Evolutionary conservation across 2,888 invertebrate species (phyloP).

Genomic region (Drosophila mulleri): DNA sequence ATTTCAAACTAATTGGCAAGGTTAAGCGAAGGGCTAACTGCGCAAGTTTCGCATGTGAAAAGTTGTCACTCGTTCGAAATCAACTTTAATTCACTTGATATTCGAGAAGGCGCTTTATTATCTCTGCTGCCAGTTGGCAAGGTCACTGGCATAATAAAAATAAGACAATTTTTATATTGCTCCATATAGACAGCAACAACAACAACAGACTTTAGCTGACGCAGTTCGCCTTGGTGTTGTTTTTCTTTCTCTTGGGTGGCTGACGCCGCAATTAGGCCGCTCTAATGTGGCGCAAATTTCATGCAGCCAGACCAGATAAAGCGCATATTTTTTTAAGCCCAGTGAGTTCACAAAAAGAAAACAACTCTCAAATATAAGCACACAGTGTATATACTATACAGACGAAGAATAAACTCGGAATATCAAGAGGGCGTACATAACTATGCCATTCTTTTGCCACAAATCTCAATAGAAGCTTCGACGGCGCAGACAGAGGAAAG

Average conservation of each 20-base stretch:
- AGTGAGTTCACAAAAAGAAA: constrained; percentile 29
- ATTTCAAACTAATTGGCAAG: constrained; percentile 79
- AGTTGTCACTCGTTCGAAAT: constrained; percentile 45
- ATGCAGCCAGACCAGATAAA: constrained; percentile 16
- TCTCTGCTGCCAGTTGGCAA: constrained; percentile 40
- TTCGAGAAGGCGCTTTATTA: constrained; percentile 42
- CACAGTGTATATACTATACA: not conserved
- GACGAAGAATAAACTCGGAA: not conserved
- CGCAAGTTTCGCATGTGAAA: constrained; percentile 49
- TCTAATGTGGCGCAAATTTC: constrained; percentile 62
- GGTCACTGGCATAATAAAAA: constrained; percentile 70
- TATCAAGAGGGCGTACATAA: constrained; percentile 24
- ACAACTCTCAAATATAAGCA: not conserved
- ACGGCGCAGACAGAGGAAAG: constrained; percentile 25
- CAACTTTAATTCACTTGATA: constrained; percentile 52
- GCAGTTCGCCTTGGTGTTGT: constrained; percentile 21
- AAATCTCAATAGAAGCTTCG: constrained; percentile 60
- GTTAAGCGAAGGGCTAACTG: constrained; percentile 58
- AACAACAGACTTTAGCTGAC: constrained; percentile 14
- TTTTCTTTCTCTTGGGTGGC: constrained; percentile 46
- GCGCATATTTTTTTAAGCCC: constrained; percentile 42
- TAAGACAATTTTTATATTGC: constrained; percentile 35
- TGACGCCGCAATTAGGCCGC: constrained; percentile 69
- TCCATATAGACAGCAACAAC: constrained; percentile 34
- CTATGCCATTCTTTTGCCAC: constrained; percentile 59